Conservation (phyloP, 2,797 vertebrate species). For the Microchirus variegatus region DNA sequence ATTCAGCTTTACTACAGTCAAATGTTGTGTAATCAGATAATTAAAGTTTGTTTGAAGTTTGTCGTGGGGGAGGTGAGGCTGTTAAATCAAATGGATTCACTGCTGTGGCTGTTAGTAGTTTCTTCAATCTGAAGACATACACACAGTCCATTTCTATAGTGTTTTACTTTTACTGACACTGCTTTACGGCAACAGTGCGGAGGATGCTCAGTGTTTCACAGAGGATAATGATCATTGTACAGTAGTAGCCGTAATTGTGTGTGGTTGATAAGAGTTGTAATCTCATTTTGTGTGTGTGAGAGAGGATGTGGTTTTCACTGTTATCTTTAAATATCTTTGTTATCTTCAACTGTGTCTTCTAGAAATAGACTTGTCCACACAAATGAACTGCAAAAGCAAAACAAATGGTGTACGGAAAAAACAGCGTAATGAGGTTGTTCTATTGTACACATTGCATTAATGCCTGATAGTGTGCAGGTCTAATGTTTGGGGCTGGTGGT, state of each 20-base stretch:
- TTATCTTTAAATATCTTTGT: neutral
- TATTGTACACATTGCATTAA: too few species aligned
- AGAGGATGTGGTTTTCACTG: neutral
- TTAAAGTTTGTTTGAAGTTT: conserved; percentile 43
- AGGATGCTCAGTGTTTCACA: neutral
- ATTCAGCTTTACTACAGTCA: conserved; percentile 28
- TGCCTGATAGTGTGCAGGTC: too few species aligned
- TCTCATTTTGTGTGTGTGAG: neutral
- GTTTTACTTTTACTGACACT: neutral
- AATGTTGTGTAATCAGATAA: conserved; percentile 45
- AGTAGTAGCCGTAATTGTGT: too few species aligned
- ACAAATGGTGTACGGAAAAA: too few species aligned
- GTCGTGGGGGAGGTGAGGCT: conserved; percentile 7
- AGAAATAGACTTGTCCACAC: too few species aligned
- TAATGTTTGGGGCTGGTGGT: too few species aligned
- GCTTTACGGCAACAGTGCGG: neutral
- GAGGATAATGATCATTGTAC: neutral
- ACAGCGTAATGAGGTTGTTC: too few species aligned
- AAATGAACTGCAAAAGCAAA: too few species aligned
- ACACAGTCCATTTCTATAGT: too few species aligned
- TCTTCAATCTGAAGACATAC: conserved; percentile 26
- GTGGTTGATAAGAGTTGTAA: neutral
- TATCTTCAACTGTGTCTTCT: too few species aligned
- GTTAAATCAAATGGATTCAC: conserved; percentile 48
- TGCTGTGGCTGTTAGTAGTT: conserved; percentile 36